Evolutionary conservation across 2,888 invertebrate genomes (phyloP), one percentile per base, ranked within the genome.

Genomic region (Morinoia aosen): DNA sequence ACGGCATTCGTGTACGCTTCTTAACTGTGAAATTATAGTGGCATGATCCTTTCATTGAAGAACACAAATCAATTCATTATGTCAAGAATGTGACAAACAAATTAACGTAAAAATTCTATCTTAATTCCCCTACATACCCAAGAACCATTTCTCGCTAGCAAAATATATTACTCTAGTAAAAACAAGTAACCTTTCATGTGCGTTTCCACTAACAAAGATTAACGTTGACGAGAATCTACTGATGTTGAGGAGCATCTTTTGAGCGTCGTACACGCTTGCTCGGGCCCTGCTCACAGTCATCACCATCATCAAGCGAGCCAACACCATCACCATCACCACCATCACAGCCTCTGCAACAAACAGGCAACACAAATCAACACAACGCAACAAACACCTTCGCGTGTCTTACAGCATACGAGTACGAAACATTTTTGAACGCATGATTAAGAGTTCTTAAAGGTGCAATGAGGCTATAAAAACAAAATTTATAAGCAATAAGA

Each of bases 321-420:
- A 57, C 93, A 39, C 40, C 90, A 90, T 48, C 90, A 93, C 93
- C 93, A 93, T 33, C 93, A 40, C 25, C 40, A 56, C 56, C 91
- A 91, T 25, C 91, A 57, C 93, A 57, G 93, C 93, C 93, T 93
- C 93, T 93, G 93, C 93, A 93, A 93, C 93, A 93, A 93, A 93
- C 93, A 93, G 57, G 93, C 93, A 33, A 57, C 57, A 93, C 56
- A 12, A 56, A 33, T 93, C 57, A 93, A 33, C 11, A 39, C 93
- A 7, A 90, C 48, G 90, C 16, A 90, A 19, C 40, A 16, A 61
- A 61, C 61, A 33, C 8, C 33, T 25, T 10, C 33, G 8, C 76
- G 76, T 33, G 19, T 19, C 25, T 33, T 76, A 10, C 19, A 76
- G 33, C 76, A 33, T 33, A 19, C 19, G 19, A 76, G 76, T 10